These are phyloP conservation scores for Poecilia picta DNA, from an alignment of 2,797 vertebrate species.

Conservation along the genomic window DNA sequence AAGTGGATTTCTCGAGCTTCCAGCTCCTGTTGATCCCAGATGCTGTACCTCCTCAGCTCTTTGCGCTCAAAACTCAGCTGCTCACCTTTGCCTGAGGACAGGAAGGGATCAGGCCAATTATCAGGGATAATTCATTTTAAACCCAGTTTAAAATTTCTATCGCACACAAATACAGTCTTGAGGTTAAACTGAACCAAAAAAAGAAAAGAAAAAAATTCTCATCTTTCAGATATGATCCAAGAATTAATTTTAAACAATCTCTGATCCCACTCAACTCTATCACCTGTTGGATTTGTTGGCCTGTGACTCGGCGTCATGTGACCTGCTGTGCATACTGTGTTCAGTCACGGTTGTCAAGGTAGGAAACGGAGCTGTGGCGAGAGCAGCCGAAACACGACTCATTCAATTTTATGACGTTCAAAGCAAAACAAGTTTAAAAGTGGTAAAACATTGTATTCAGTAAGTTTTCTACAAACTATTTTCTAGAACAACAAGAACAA, in stretches of 20 bases:
- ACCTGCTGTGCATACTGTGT: not conserved
- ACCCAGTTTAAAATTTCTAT: not conserved
- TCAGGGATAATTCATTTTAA: not conserved
- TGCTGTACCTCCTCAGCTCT: conserved; percentile 86
- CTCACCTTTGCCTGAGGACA: conserved; percentile 76
- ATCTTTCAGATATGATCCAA: not conserved
- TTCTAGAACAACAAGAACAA: not conserved
- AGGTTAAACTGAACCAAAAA: not conserved
- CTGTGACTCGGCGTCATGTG: not conserved
- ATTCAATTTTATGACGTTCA: not conserved
- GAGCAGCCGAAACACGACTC: not conserved
- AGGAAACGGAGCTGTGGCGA: not conserved
- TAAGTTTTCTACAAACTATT: not conserved
- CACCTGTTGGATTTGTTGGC: not conserved
- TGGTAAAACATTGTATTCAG: not conserved
- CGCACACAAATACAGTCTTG: not conserved
- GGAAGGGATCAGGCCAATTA: conserved; percentile 13
- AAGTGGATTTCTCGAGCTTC: conserved; percentile 51
- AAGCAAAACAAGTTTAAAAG: not conserved
- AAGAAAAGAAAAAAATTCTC: not conserved
- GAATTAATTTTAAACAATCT: not conserved
- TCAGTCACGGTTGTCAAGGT: not conserved
- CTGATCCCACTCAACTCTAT: not conserved
- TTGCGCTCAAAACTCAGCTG: conserved; percentile 76
- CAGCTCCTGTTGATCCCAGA: conserved; percentile 82